Evolutionary conservation across 2,113 vertebrate genomes (phyloP).

Genomic region (Tamias sibiricus): DNA sequence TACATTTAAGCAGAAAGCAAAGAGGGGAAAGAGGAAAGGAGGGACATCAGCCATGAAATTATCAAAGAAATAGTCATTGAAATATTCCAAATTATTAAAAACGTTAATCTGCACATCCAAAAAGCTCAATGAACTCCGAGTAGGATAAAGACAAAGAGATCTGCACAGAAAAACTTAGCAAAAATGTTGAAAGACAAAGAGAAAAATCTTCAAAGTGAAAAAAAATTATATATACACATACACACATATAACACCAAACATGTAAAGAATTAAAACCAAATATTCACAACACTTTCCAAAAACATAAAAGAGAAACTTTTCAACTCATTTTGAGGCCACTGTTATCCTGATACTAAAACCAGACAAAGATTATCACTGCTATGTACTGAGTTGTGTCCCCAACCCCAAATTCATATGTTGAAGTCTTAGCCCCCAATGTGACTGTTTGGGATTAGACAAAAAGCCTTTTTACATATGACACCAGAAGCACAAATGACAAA

Average conservation of each 20-base stretch:
- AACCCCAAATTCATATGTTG: neutral
- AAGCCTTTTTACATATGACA: neutral
- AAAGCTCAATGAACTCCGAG: neutral
- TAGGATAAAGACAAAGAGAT: neutral
- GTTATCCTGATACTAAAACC: neutral
- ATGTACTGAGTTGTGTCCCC: neutral
- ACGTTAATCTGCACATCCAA: neutral
- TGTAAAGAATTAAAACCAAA: neutral
- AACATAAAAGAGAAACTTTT: neutral
- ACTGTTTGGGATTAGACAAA: neutral
- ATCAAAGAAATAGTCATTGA: neutral
- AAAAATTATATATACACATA: neutral
- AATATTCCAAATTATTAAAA: neutral
- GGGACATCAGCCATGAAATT: neutral
- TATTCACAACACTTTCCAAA: neutral
- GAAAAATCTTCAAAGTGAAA: conserved; percentile 7
- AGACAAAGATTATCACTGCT: neutral
- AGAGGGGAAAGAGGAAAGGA: no score
- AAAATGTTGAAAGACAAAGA: conserved; percentile 5
- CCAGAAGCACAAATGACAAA: neutral
- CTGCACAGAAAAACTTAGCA: neutral
- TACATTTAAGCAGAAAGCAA: neutral
- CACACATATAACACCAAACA: neutral
- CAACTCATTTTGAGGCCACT: neutral
- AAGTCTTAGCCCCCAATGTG: neutral